Conservation (phyloP, 1,140 invertebrate genomes). For the Calosoma granatense region DNA sequence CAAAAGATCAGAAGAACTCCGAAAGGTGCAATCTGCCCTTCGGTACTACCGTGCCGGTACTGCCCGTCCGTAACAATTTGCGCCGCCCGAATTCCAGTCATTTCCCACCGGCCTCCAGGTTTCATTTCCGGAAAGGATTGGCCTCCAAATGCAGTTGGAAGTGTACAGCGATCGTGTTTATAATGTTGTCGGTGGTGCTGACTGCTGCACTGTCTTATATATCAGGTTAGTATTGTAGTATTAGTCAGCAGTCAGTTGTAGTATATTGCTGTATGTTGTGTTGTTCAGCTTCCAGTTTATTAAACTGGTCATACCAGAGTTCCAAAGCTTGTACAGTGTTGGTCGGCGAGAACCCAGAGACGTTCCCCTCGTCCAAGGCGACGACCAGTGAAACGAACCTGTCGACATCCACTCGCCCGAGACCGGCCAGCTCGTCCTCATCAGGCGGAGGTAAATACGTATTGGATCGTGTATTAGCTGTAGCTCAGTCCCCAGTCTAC, state of each 20-base stretch:
- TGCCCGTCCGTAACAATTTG: constrained; percentile 63
- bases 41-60: constrained; percentile 54
- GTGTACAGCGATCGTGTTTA: constrained; percentile 76
- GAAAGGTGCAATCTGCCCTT: constrained; percentile 58
- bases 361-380: constrained; percentile 46
- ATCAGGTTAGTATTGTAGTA: constrained; percentile 68
- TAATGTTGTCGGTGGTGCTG: constrained; percentile 69
- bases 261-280: not conserved
- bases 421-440: constrained; percentile 27
- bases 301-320: constrained; percentile 71
- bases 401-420: constrained; percentile 43
- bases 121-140: constrained; percentile 81
- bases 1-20: constrained; percentile 59
- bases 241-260: not conserved
- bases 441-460: constrained; percentile 51
- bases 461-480: constrained; percentile 10
- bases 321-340: constrained; percentile 71
- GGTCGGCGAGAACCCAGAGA: constrained; percentile 60
- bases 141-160: constrained; percentile 83
- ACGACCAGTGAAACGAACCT: constrained; percentile 50
- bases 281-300: constrained; percentile 61
- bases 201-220: constrained; percentile 76
- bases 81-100: constrained; percentile 48
- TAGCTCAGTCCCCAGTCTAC: not conserved
- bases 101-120: constrained; percentile 54